A percentile compares a stretch with the other conserved stretches of the same genome.
Evolutionary conservation across 2,888 invertebrate genomes (phyloP).

Genomic region (Epinotia bilunana): DNA sequence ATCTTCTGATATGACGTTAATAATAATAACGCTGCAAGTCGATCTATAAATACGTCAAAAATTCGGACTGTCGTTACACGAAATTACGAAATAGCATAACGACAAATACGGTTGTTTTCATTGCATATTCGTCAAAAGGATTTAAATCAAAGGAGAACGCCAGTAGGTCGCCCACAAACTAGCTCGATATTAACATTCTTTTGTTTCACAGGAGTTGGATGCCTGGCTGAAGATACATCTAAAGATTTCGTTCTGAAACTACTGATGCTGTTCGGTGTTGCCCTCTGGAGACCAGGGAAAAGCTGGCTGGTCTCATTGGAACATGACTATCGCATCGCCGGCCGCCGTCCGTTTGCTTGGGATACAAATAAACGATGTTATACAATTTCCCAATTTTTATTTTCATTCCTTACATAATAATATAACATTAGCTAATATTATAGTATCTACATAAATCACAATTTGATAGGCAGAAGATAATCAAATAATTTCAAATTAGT

Average conservation of each 20-base stretch:
- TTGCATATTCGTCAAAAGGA: constrained; percentile 33
- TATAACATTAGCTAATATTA: background rate
- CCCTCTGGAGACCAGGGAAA: constrained; percentile 7
- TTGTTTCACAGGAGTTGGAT: constrained; percentile 47
- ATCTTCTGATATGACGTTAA: constrained; percentile 21
- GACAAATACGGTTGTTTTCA: constrained; percentile 20
- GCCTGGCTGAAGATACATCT: constrained; percentile 30
- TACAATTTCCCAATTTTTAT: constrained; percentile 21
- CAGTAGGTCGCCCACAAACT: constrained; percentile 36
- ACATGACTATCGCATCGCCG: background rate
- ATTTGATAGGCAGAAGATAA: constrained; percentile 27
- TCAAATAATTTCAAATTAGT: background rate
- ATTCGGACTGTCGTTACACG: constrained; percentile 26
- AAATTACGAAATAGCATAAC: constrained; percentile 27
- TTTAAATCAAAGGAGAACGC: constrained; percentile 52
- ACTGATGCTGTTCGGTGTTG: constrained; percentile 24
- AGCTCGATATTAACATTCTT: constrained; percentile 23
- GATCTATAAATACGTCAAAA: constrained; percentile 16
- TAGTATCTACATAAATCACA: constrained; percentile 31
- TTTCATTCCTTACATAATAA: constrained; percentile 13
- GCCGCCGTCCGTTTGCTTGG: background rate
- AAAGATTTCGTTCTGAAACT: constrained; percentile 13
- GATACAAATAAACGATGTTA: constrained; percentile 33
- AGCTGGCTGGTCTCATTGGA: background rate
- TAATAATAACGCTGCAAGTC: constrained; percentile 23